These are phyloP conservation scores for Arion vulgaris DNA, from an alignment of 1,140 invertebrate species.

Conservation along the genomic window DNA sequence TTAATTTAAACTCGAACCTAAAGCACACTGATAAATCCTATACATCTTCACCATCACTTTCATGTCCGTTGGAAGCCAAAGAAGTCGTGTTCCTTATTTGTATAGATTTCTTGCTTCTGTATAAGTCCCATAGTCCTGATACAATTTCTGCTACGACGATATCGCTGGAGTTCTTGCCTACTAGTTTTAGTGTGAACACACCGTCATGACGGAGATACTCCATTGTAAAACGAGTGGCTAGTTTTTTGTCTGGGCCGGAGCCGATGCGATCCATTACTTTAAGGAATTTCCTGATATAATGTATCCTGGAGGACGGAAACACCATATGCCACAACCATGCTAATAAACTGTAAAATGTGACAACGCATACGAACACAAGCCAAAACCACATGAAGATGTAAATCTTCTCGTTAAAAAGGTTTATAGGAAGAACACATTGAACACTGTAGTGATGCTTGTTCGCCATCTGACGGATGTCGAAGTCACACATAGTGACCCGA, in stretches of 20 bases:
- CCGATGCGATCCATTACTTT: constrained; percentile 70
- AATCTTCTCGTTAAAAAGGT: constrained; percentile 77
- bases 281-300: constrained; percentile 72
- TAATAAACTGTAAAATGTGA: constrained; percentile 71
- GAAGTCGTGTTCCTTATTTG: constrained; percentile 60
- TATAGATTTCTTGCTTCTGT: constrained; percentile 66
- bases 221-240: constrained; percentile 64
- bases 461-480: constrained; percentile 74
- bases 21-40: constrained; percentile 30
- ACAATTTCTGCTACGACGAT: constrained; percentile 70
- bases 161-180: constrained; percentile 72
- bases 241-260: constrained; percentile 64
- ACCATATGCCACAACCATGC: constrained; percentile 70
- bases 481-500: constrained; percentile 76
- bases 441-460: constrained; percentile 75
- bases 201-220: constrained; percentile 70
- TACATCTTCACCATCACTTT: constrained; percentile 66
- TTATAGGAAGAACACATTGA: constrained; percentile 76
- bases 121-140: constrained; percentile 69
- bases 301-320: constrained; percentile 67
- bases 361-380: constrained; percentile 75
- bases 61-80: constrained; percentile 50
- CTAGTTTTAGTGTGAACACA: constrained; percentile 67
- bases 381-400: constrained; percentile 77
- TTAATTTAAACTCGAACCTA: background rate